Evolutionary conservation across 2,113 vertebrate species (phyloP), one percentile per base, ranked within the genome.

Genomic region (Zosterops lateralis): DNA sequence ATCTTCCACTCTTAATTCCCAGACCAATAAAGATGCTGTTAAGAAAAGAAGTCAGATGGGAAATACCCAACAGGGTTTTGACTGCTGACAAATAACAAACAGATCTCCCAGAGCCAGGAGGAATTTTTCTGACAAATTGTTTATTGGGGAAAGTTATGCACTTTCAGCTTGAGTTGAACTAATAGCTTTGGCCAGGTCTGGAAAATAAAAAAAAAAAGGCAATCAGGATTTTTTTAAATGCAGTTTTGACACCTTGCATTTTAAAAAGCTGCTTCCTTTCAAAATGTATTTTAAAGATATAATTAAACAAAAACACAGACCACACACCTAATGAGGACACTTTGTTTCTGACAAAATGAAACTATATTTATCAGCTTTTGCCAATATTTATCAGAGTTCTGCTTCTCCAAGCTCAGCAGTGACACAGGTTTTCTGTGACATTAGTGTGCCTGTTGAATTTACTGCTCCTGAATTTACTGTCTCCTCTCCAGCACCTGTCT

Each of bases 1-100:
- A 67, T 92, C 84, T 90, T 83, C 72, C 1, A 0, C 65, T 5
- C 2, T 86, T 88, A 92, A 93, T 94, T 95, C 92, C 89, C 95
- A 96, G 48, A 89, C 83, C 94, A 93, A 94, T 96, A 94, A 96
- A 94, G 90, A 60, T 3, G n/a, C 92, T 88, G 88, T 71, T 96
- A 95, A 95, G 93, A 66, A 68, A 86, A 88, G 89, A 76, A 96
- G 85, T 93, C 93, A 94, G 73, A 67, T 90, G 95, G 90, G 96
- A 96, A 93, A 96, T 76, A 80, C 83, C 83, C 95, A 89, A 74
- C 83, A 84, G 92, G 90, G 93, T 58, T 96, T 93, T 84, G 80
- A 73, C 85, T 84, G 90, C 79, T 92, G 88, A 92, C 86, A 94
- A 96, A 95, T 90, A 94, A 86, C 40, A 83, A 90, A 36, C 76